These are phyloP conservation scores for Micoletzkya japonica DNA, from an alignment of 2,888 invertebrate species.

Conservation along the genomic window DNA sequence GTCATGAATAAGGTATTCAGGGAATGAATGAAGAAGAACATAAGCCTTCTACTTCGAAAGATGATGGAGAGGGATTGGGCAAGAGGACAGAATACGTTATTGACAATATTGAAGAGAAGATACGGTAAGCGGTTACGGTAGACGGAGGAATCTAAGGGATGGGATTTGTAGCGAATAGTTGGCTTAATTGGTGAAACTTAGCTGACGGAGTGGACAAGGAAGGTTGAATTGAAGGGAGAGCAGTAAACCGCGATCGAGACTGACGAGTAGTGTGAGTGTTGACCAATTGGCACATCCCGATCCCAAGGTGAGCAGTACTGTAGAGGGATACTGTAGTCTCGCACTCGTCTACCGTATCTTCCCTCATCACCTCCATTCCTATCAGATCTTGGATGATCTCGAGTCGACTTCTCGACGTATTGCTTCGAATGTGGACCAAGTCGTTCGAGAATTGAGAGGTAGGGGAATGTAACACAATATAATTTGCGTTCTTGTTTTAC, in stretches of 20 bases:
- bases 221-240: conserved; percentile 24
- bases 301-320: conserved; percentile 31
- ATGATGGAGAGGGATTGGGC: neutral
- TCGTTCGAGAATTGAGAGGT: conserved; percentile 57
- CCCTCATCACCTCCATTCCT: neutral
- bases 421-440: conserved; percentile 53
- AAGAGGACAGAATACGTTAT: conserved; percentile 32
- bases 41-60: conserved; percentile 6
- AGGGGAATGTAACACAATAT: too few species aligned
- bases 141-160: too few species aligned
- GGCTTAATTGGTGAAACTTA: too few species aligned
- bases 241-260: neutral
- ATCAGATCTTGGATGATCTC: conserved; percentile 49
- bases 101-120: conserved; percentile 38
- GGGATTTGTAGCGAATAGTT: too few species aligned
- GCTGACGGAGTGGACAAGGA: too few species aligned
- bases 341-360: neutral
- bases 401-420: conserved; percentile 54
- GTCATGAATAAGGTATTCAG: neutral
- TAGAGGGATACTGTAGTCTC: neutral
- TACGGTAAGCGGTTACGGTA: conserved; percentile 18
- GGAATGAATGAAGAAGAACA: neutral
- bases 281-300: conserved; percentile 36
- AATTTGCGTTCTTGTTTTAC: too few species aligned
- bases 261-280: conserved; percentile 18